These are phyloP conservation scores for Globia sparganii DNA, from an alignment of 2,888 invertebrate species.

Conservation along the genomic window DNA sequence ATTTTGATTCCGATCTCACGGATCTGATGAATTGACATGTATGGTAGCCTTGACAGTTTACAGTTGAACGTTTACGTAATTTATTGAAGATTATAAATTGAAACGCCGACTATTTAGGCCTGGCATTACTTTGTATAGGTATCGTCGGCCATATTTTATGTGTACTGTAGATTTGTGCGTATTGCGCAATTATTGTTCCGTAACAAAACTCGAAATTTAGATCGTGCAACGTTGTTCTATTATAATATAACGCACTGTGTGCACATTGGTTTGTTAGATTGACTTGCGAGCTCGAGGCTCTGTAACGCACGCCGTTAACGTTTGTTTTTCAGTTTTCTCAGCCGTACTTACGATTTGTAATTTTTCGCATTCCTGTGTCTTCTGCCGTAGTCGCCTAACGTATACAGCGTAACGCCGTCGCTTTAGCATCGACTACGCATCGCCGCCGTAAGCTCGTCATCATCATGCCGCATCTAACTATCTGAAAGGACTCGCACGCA, in stretches of 20 bases:
- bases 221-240: constrained; percentile 41
- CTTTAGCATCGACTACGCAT: constrained; percentile 79
- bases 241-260: constrained; percentile 36
- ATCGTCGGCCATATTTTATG: constrained; percentile 33
- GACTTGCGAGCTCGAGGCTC: constrained; percentile 49
- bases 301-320: constrained; percentile 65
- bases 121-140: constrained; percentile 18
- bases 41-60: constrained; percentile 43
- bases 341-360: constrained; percentile 83
- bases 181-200: constrained; percentile 51
- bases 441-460: constrained; percentile 78
- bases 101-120: constrained; percentile 22
- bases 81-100: constrained; percentile 30
- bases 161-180: constrained; percentile 14
- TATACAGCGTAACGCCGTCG: constrained; percentile 74
- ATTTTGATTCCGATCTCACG: neutral
- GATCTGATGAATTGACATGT: constrained; percentile 27
- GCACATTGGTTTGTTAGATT: constrained; percentile 33
- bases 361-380: constrained; percentile 72
- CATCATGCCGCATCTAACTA: constrained; percentile 81
- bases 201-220: constrained; percentile 47
- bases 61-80: constrained; percentile 50
- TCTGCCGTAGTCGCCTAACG: constrained; percentile 83
- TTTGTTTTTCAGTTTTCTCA: constrained; percentile 67
- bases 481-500: constrained; percentile 87